Evolutionary conservation across 2,888 invertebrate species (phyloP), one percentile per base, ranked within the genome.

Genomic region (Xanthia icteritia): DNA sequence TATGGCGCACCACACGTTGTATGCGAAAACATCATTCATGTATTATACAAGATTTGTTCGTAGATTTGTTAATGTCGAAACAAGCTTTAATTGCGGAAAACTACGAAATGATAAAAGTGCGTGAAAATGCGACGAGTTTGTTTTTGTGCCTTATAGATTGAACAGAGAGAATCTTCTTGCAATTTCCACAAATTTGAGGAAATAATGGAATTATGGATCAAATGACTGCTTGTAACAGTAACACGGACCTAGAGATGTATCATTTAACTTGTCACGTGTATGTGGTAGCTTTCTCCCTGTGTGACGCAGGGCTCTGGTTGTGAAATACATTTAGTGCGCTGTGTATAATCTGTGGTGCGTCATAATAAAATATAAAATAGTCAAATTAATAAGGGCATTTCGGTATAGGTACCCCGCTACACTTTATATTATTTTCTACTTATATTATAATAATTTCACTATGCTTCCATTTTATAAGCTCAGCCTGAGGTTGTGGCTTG

Each of bases 381-480:
- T 94, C 92, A 94, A 95, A 94, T 94, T 93, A 84, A 90, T 81
- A 91, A 91, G 93, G 94, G 94, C 94, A 94, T 94, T 94, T 95
- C 92, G 91, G 94, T 93, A 91, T 92, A 93, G 91, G 94, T 94
- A 94, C 94, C 95, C 94, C 94, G 94, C 94, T 94, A 84, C 89
- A 80, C 82, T 87, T 89, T 85, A 89, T 80, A 79, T 83, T 81
- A 83, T 79, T 86, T 87, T 83, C 84, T 88, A 88, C 82, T 88
- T 85, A 82, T 84, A 77, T 87, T 84, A 77, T 85, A 77, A 73
- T 61, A 61, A 61, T 85, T 84, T 83, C 76, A 73, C 76, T 82
- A 89, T 86, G 87, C 86, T 87, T 86, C 86, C 89, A 86, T 87
- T 87, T 82, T 82, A 84, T 76, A 78, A 80, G 79, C 69, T 85